Percentiles rank a stretch among this genome's conserved stretches.
Evolutionary conservation across 1,140 invertebrate species (phyloP).

Genomic region (Hypothenemus hampei): DNA sequence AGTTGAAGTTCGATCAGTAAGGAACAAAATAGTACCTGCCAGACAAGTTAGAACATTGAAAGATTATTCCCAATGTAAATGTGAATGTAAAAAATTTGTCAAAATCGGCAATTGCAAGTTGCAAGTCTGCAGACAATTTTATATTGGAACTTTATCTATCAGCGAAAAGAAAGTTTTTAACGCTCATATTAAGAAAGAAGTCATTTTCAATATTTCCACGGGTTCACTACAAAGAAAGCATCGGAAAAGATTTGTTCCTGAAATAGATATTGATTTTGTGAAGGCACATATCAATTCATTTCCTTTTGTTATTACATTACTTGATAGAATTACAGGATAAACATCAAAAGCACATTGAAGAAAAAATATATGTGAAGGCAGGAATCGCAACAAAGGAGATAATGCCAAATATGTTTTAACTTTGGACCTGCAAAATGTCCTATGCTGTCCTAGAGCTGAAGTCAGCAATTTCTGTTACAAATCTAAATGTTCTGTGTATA

Average conservation of each 20-base stretch:
- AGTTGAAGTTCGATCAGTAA: not conserved
- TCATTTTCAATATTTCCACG: not conserved
- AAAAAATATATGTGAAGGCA: constrained; percentile 6
- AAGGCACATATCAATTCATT: constrained; percentile 25
- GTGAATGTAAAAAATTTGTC: not conserved
- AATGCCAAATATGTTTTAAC: constrained; percentile 16
- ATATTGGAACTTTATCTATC: not conserved
- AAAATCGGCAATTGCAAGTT: not conserved
- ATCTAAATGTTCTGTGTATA: constrained; percentile 33
- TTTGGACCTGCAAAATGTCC: constrained; percentile 36
- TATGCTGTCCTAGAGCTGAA: constrained; percentile 32
- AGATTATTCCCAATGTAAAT: not conserved
- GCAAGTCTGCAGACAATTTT: constrained; percentile 1
- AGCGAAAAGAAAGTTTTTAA: constrained; percentile 3
- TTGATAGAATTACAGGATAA: constrained; percentile 10
- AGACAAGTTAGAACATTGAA: not conserved
- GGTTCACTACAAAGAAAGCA: constrained; percentile 3
- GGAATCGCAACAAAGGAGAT: constrained; percentile 19
- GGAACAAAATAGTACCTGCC: not conserved
- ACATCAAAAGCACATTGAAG: constrained; percentile 7
- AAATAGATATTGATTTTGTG: constrained; percentile 14
- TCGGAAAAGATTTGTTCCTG: constrained; percentile 11
- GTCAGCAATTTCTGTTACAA: constrained; percentile 31
- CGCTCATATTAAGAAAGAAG: not conserved
- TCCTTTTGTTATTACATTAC: constrained; percentile 15